Percentiles rank a stretch among this genome's conserved stretches.
phyloP scores from a whole-genome alignment of 2,113 vertebrate species.

The Gnathonemus longibarbis region DNA sequence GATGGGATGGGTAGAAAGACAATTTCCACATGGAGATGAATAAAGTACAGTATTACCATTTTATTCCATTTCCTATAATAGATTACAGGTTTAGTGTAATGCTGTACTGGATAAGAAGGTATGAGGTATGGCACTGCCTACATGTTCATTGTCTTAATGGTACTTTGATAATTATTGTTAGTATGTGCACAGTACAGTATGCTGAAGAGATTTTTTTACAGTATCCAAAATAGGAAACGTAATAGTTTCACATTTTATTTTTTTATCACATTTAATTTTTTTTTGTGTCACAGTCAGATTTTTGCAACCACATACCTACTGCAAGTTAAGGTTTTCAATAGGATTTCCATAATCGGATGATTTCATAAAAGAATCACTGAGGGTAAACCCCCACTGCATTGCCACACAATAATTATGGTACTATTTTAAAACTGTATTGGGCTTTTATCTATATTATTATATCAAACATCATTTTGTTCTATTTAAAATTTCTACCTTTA shows the following conservation, averaged over 20 bases:
- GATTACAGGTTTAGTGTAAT: not conserved
- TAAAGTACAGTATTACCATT: too few species aligned
- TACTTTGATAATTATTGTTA: not conserved
- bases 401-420: too few species aligned
- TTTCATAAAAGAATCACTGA: not conserved
- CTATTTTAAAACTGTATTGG: too few species aligned
- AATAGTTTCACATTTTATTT: not conserved
- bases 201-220: not conserved
- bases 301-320: not conserved
- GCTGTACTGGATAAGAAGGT: not conserved
- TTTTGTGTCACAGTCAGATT: not conserved
- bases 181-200: not conserved
- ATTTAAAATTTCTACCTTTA: too few species aligned
- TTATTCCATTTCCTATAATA: not conserved
- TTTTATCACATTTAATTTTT: not conserved
- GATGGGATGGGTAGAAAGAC: too few species aligned
- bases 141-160: not conserved
- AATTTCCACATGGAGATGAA: too few species aligned
- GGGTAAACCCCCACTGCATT: not conserved
- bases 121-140: not conserved
- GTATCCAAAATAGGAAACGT: not conserved
- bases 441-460: too few species aligned
- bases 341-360: not conserved
- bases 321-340: not conserved
- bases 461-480: too few species aligned